phyloP scores from a whole-genome alignment of 2,797 vertebrate genomes.

The Rhinatrema bivittatum region DNA sequence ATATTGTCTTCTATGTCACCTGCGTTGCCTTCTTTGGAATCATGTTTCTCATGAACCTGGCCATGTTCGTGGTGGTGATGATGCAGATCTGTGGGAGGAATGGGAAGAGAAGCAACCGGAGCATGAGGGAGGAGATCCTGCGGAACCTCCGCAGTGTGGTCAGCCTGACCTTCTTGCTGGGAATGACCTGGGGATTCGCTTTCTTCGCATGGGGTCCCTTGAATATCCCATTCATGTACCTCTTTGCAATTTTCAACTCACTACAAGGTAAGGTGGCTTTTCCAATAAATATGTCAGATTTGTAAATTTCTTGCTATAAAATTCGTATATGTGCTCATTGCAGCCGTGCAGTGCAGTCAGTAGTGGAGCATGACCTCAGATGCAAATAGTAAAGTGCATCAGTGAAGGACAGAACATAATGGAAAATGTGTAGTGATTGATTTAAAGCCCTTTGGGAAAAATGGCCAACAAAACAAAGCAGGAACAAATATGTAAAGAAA shows the following conservation, averaged over 20 bases:
- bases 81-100: constrained; percentile 94
- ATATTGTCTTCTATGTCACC: constrained; percentile 76
- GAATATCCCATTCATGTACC: constrained; percentile 78
- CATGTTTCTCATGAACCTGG: constrained; percentile 86
- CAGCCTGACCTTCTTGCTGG: constrained; percentile 91
- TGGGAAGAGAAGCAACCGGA: constrained; percentile 85
- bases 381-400: too few relatives aligned
- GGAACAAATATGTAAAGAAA: too few relatives aligned
- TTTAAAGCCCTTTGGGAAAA: too few relatives aligned
- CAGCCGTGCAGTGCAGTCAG: too few relatives aligned
- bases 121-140: constrained; percentile 79
- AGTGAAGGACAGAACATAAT: too few relatives aligned
- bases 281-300: neutral
- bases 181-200: constrained; percentile 96
- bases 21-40: constrained; percentile 84
- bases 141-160: constrained; percentile 85
- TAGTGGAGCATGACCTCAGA: too few relatives aligned
- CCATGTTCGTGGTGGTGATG: constrained; percentile 97
- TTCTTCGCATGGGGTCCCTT: constrained; percentile 90
- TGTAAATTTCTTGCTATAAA: neutral
- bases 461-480: too few relatives aligned
- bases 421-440: too few relatives aligned
- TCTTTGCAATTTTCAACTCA: constrained; percentile 94
- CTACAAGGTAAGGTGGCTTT: constrained; percentile 72
- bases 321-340: neutral